Evolutionary conservation across 1,140 invertebrate genomes (phyloP), one percentile per base, ranked within the genome.

Genomic region (Melitaea cinxia): DNA sequence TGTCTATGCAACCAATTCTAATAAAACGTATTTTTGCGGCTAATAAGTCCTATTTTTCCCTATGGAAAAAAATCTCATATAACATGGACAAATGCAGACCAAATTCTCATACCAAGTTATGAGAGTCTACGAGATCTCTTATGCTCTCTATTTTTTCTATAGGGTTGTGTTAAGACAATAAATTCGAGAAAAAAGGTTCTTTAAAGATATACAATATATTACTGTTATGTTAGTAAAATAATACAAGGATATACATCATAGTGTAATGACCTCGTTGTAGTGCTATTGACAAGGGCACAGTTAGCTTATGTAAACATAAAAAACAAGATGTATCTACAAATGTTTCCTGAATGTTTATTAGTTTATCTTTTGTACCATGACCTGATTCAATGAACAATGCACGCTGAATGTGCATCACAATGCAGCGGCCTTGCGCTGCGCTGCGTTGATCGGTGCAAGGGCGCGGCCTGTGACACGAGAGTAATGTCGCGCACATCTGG

Each of bases 321-420:
- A 45, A 47, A 45, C 14, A 4, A 47, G 19, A 47, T 23, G 42
- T 12, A 23, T n/a, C 14, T 12, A 45, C 17, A 12, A 23, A 47
- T 19, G 42, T 47, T 47, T 47, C 42, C 42, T 47, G 19, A 4
- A 12, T 47, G 15, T 4, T 47, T 21, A 23, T 47, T 23, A 47
- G 21, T 23, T 47, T 57, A 57, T 42, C 54, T 23, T 57, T 28
- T 19, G 19, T 14, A 35, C 61, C 61, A 24, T 63, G 61, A 63
- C 61, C 61, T 19, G 49, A 50, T 63, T 63, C 35, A 55, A 42
- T 45, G 52, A 56, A 63, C 61, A 63, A 63, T 63, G 56, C 39
- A n/a, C 17, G 30, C 45, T 63, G 42, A 50, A 28, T 45, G 26
- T 47, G 62, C 62, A 65, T 57, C 62, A 55, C 62, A 50, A 52